Conservation (phyloP, 2,113 vertebrate species). For the Parus major region DNA sequence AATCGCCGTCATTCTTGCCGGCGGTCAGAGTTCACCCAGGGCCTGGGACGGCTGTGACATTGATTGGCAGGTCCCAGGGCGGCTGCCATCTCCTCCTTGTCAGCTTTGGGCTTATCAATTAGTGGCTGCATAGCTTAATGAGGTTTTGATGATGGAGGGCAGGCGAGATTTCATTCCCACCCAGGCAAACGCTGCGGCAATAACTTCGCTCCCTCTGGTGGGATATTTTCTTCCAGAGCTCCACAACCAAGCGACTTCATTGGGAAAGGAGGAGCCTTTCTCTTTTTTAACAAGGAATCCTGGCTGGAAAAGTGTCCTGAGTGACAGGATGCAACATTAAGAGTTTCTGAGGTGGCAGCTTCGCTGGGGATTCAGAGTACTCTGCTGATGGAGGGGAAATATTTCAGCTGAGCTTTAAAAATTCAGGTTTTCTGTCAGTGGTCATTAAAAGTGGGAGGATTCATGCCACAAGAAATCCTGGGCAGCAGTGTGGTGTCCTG, state of each 20-base stretch:
- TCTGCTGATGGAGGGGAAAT: background rate
- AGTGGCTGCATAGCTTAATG: slow-evolving; percentile 34
- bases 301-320: background rate
- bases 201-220: background rate
- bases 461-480: background rate
- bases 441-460: background rate
- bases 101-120: slow-evolving; percentile 37
- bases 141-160: slow-evolving; percentile 62
- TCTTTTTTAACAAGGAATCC: background rate
- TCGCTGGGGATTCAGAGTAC: background rate
- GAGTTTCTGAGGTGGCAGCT: background rate
- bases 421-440: background rate
- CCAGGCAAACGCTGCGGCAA: background rate
- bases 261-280: fast-evolving
- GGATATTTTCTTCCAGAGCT: background rate
- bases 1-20: slow-evolving; percentile 46
- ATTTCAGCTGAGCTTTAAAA: background rate
- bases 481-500: fast-evolving
- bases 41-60: background rate
- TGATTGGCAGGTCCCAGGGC: slow-evolving; percentile 36
- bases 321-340: background rate
- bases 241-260: fast-evolving
- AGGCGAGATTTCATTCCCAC: background rate
- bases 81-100: background rate
- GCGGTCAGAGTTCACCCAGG: slow-evolving; percentile 37